Percentiles rank a stretch among this genome's conserved stretches.
These are phyloP conservation scores for Trogon melanurus DNA, from an alignment of 2,113 vertebrate genomes.

Conservation along the genomic window DNA sequence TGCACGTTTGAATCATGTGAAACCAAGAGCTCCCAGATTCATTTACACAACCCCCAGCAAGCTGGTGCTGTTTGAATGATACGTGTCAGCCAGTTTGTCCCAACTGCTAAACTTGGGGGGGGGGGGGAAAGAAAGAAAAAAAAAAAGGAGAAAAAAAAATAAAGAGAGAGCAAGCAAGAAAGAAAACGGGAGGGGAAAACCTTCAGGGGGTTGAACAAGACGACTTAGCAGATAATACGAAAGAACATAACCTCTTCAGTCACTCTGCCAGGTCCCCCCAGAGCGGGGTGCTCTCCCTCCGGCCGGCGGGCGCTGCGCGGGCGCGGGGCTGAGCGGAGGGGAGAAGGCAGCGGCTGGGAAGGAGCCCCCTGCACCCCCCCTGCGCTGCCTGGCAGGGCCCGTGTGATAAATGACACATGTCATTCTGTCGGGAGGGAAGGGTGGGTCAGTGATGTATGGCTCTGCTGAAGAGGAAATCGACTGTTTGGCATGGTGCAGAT, in stretches of 20 bases:
- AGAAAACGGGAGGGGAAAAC: neutral
- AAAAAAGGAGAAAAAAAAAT: neutral
- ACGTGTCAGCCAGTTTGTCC: slow-evolving; percentile 80
- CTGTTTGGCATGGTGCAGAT: slow-evolving; percentile 92
- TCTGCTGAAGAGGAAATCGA: slow-evolving; percentile 95
- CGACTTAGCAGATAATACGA: neutral
- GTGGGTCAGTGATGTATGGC: slow-evolving; percentile 97
- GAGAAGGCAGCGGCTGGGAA: slow-evolving; percentile 64
- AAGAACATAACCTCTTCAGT: neutral
- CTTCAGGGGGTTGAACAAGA: neutral
- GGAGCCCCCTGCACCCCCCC: slow-evolving; percentile 57
- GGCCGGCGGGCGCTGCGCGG: slow-evolving; percentile 21
- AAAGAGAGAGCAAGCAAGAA: neutral
- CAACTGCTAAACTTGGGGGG: slow-evolving; percentile 12
- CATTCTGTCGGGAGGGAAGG: slow-evolving; percentile 97
- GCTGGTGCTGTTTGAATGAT: slow-evolving; percentile 86
- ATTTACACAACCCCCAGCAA: slow-evolving; percentile 86
- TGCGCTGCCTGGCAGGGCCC: slow-evolving; percentile 83
- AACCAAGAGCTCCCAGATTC: slow-evolving; percentile 87
- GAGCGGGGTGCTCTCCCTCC: neutral
- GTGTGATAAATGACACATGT: slow-evolving; percentile 99
- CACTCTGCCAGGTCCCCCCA: neutral
- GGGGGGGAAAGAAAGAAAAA: fast-evolving
- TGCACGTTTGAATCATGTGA: slow-evolving; percentile 91
- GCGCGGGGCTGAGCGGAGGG: slow-evolving; percentile 57